Conservation (phyloP, 2,888 invertebrate genomes). For the Macropis europaea region DNA sequence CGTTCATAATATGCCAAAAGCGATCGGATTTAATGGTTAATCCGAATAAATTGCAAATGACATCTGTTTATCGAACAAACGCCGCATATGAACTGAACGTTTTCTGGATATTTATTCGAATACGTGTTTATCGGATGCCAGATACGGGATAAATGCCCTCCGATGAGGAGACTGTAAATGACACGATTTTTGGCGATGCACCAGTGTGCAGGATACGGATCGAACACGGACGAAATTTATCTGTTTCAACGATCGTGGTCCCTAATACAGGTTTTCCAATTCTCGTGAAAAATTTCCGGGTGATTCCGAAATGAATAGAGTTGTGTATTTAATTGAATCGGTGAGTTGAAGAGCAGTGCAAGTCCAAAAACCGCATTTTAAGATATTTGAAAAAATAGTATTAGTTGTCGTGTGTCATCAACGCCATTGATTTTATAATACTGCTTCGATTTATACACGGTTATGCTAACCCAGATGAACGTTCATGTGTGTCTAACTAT, state of each 20-base stretch:
- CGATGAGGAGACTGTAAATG: conserved; percentile 17
- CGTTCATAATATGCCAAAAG: conserved; percentile 10
- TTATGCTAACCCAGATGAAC: no score
- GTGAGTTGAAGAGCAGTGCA: no score
- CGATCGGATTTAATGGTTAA: conserved; percentile 42
- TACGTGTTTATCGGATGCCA: conserved; percentile 13
- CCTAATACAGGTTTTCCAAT: neutral
- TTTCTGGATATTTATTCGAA: conserved; percentile 29
- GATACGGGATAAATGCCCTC: conserved; percentile 35
- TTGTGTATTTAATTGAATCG: no score
- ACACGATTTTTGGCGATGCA: conserved; percentile 11
- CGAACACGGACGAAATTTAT: conserved; percentile 18
- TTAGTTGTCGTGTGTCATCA: no score
- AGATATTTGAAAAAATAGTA: no score
- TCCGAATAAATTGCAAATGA: conserved; percentile 48
- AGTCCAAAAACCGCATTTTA: no score
- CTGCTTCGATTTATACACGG: no score
- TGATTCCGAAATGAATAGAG: no score
- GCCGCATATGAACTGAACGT: conserved; percentile 15
- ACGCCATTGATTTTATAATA: no score
- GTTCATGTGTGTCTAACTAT: no score
- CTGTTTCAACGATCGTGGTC: neutral
- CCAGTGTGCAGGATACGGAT: neutral
- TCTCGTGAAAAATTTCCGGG: conserved; percentile 20
- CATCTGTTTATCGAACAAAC: conserved; percentile 43